Evolutionary conservation across 2,113 vertebrate species (phyloP).

Genomic region (Tonatia bakeri): DNA sequence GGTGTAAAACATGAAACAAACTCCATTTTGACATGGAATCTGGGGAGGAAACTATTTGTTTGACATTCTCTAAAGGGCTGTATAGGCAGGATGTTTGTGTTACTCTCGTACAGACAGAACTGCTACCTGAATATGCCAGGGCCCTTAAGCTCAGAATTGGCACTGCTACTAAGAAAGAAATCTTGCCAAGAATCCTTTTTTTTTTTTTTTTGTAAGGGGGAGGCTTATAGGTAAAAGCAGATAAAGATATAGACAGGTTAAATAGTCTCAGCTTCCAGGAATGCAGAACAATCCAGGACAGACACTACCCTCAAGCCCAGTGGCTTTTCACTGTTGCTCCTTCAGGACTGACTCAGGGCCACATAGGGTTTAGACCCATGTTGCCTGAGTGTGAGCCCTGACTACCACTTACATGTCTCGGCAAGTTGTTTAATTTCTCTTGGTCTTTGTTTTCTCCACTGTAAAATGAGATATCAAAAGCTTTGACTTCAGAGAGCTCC

Average conservation of each 20-base stretch:
- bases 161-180: not conserved
- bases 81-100: slow-evolving; percentile 43
- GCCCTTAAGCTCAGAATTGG: not conserved
- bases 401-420: not conserved
- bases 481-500: not conserved
- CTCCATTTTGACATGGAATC: slow-evolving; percentile 81
- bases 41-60: slow-evolving; percentile 51
- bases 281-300: not conserved
- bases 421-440: not conserved
- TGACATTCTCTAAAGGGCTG: slow-evolving; percentile 57
- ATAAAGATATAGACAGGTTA: not conserved
- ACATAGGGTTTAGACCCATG: not conserved
- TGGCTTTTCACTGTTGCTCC: not conserved
- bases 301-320: not conserved
- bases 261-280: not conserved
- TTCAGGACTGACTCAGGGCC: not conserved
- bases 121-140: slow-evolving; percentile 23
- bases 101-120: slow-evolving; percentile 9
- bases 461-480: not conserved
- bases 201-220: not conserved
- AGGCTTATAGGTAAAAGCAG: slow-evolving; percentile 21
- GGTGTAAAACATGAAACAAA: slow-evolving; percentile 85
- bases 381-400: not conserved
- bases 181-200: not conserved
- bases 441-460: not conserved